phyloP scores from a whole-genome alignment of 2,888 invertebrate genomes.

The Harpalus rufipes region DNA sequence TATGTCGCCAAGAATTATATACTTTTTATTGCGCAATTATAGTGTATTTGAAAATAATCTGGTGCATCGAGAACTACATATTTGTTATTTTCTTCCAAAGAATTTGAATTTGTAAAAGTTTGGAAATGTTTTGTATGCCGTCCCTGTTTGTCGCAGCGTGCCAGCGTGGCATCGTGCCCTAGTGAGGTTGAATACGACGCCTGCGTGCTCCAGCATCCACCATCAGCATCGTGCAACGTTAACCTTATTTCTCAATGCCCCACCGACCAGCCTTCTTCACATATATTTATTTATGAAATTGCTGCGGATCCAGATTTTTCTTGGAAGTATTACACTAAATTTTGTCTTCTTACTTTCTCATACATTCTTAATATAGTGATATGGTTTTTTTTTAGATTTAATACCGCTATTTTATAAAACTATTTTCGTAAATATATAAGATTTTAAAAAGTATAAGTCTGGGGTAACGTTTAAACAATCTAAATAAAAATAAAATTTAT shows the following conservation, averaged over 20 bases:
- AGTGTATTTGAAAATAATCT: no score
- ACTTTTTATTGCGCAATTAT: no score
- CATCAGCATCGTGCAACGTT: slow-evolving; percentile 13
- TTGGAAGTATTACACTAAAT: slow-evolving; percentile 4
- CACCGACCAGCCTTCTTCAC: slow-evolving; percentile 27
- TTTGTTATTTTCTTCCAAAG: no score
- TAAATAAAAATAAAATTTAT: no score
- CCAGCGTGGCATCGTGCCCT: slow-evolving; percentile 29
- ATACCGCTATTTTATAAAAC: neutral
- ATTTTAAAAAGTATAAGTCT: no score
- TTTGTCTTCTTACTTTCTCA: slow-evolving; percentile 14
- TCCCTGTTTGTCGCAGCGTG: slow-evolving; percentile 39
- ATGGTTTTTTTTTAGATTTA: neutral
- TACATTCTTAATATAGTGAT: neutral
- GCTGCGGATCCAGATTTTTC: slow-evolving; percentile 51
- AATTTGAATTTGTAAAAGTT: neutral
- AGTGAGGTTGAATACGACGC: slow-evolving; percentile 5
- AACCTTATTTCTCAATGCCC: slow-evolving; percentile 43
- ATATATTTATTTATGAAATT: slow-evolving; percentile 53
- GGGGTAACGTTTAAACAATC: no score
- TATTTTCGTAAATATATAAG: neutral
- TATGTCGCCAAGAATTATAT: no score
- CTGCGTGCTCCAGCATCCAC: slow-evolving; percentile 9
- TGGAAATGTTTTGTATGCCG: neutral
- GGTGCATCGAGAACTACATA: no score